Base-by-base conservation (phyloP, 2,888 invertebrate genomes). In the Choristoneura rosaceana region DNA sequence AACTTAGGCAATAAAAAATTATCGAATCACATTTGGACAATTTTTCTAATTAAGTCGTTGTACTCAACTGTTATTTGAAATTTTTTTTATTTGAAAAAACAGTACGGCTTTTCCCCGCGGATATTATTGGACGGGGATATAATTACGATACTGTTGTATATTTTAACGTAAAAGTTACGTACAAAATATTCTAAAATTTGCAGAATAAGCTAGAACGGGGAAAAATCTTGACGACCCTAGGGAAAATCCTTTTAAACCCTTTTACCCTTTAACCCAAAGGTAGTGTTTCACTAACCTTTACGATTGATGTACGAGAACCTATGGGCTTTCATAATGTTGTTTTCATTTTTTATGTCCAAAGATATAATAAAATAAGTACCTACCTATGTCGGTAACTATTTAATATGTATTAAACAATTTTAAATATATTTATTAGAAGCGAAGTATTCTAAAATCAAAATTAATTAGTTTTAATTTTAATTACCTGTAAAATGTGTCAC, bases 161-260 rank as follows among this genome's bases (percentile, higher is more conserved):
- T n/a, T n/a, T 52, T 12, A 25, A 7, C 55, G 25, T 9, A 8
- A 52, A 52, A 25, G 12, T 25, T 55, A 25, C 55, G 2, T 1
- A 12, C 55, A 12, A 0, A 12, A 55, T 25, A 12, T 55, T 25
- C 55, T 12, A 25, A 12, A 55, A n/a, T 55, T 25, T 52, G 15
- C 50, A 14, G 12, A 55, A 25, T 55, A 17, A 52, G 55, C 55
- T 55, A 25, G 25, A 10, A 4, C 55, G 25, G 55, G 25, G 12
- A 55, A 25, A 55, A 55, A 55, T 55, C 25, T 10, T 12, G 25
- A 12, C 55, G 12, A 4, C 25, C 55, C 55, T 25, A 0, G 55
- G 55, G 55, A 25, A 12, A 25, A 55, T 55, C 55, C 55, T 55
- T 55, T 55, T 25, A 52, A 55, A 55, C 55, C 55, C 55, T 55